Base-by-base conservation (phyloP, 2,888 invertebrate genomes). In the Drosophila setosimentum region DNA sequence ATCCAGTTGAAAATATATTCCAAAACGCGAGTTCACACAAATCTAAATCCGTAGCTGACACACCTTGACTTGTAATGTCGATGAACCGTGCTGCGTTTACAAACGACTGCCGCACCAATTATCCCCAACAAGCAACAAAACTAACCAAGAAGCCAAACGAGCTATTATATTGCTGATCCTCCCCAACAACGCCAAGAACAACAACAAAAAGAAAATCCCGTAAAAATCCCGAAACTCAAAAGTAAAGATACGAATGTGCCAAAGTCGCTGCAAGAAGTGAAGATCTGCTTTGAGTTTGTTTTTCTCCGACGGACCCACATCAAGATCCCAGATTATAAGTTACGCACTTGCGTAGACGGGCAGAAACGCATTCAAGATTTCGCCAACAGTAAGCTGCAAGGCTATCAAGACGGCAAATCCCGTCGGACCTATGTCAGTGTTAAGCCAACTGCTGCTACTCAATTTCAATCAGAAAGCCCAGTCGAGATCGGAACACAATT, bases 371-470 rank as follows among this genome's bases (percentile, higher is more conserved):
- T 61, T 78, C 91, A 92, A 92, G 84, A 92, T 92, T 92, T 79
- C 91, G 78, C 89, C 90, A 74, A 83, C 80, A 87, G 68, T 81
- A 79, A 87, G 79, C 82, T 90, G 80, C 83, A 76, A 83, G 73
- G 84, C 84, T 91, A 84, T 83, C 92, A 92, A 91, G 87, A 92
- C 92, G 92, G 92, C 92, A 82, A 79, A 78, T 82, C 81, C 80
- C 76, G 83, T 82, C 86, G 90, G 90, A 91, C 91, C 88, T 93
- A 93, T 93, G 93, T 93, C 93, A 92, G 88, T 92, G 89, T 72
- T 91, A 93, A 92, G 84, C 78, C 91, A 92, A 83, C 76, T 92
- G 75, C 83, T 92, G 74, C 83, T 91, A 76, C 54, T 92, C 73
- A 92, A 91, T 78, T 92, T 91, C 82, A 91, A 92, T 86, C 91